Conservation (phyloP, 92 coral and sea anemone genomes). For the Ricordea florida region DNA sequence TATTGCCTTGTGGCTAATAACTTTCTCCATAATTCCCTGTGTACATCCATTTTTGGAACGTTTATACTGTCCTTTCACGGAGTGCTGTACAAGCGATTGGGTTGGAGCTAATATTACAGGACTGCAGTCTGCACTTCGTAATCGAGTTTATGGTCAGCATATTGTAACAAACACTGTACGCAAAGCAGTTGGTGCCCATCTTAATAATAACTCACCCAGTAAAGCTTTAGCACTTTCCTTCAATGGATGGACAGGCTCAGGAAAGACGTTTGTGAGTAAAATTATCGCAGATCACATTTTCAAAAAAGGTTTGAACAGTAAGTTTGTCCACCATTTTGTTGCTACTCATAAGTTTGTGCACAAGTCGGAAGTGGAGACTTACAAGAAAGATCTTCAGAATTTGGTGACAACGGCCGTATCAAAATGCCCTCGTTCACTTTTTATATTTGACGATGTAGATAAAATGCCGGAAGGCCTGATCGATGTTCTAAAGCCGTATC, state of each 20-base stretch:
- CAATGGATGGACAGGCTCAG: conserved; percentile 97
- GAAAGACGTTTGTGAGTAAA: conserved; percentile 89
- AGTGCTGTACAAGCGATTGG: conserved; percentile 82
- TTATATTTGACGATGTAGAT: conserved; percentile 96
- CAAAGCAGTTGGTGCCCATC: conserved; percentile 83
- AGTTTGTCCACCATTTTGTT: conserved; percentile 70
- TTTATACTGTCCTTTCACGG: conserved; percentile 56
- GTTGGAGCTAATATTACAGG: conserved; percentile 68
- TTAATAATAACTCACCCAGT: conserved; percentile 57
- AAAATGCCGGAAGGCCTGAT: conserved; percentile 89
- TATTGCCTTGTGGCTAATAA: no score
- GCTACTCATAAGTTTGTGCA: conserved; percentile 90
- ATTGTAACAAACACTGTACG: conserved; percentile 70
- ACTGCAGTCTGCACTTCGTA: conserved; percentile 60
- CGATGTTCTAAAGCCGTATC: conserved; percentile 83
- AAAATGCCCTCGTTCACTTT: conserved; percentile 70
- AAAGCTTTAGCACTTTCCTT: conserved; percentile 91
- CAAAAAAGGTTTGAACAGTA: conserved; percentile 76
- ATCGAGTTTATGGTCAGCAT: conserved; percentile 88
- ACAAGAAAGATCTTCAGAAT: conserved; percentile 52
- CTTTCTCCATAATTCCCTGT: no score
- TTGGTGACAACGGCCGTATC: conserved; percentile 64
- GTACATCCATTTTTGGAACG: no score
- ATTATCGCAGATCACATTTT: conserved; percentile 77
- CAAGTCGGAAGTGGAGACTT: conserved; percentile 39